A percentile compares a stretch with the other conserved stretches of the same genome.
Conservation (phyloP, 2,113 vertebrate genomes). For the Notothenia rossii region DNA sequence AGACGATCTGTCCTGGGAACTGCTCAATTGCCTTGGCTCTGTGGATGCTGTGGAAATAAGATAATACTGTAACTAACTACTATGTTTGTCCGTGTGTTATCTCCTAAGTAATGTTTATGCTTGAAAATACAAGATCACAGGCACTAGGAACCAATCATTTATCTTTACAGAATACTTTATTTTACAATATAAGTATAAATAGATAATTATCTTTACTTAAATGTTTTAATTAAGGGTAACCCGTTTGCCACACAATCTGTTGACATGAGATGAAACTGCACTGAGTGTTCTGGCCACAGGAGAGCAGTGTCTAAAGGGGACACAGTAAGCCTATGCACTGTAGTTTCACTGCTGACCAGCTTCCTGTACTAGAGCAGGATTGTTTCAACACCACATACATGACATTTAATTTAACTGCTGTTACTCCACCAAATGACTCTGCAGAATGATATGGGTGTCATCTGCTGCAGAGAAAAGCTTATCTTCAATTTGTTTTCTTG, state of each 20-base stretch:
- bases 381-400: not conserved
- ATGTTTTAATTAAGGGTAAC: not conserved
- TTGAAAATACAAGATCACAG: not conserved
- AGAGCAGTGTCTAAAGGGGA: conserved; percentile 62
- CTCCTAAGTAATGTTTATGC: not conserved
- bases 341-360: conserved; percentile 14
- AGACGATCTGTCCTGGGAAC: conserved; percentile 89
- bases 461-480: not conserved
- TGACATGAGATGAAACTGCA: conserved; percentile 19
- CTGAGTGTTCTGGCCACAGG: conserved; percentile 56
- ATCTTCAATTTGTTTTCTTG: not conserved
- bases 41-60: not conserved
- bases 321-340: not conserved
- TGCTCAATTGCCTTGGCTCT: conserved; percentile 56
- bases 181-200: not conserved
- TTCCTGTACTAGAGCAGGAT: not conserved
- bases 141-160: not conserved
- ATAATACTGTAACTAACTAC: not conserved
- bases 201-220: not conserved
- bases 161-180: not conserved
- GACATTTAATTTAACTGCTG: not conserved
- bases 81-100: not conserved
- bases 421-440: not conserved
- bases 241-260: not conserved
- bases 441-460: not conserved